Conservation (phyloP, 2,113 vertebrate genomes). For the Tragelaphus scriptus region DNA sequence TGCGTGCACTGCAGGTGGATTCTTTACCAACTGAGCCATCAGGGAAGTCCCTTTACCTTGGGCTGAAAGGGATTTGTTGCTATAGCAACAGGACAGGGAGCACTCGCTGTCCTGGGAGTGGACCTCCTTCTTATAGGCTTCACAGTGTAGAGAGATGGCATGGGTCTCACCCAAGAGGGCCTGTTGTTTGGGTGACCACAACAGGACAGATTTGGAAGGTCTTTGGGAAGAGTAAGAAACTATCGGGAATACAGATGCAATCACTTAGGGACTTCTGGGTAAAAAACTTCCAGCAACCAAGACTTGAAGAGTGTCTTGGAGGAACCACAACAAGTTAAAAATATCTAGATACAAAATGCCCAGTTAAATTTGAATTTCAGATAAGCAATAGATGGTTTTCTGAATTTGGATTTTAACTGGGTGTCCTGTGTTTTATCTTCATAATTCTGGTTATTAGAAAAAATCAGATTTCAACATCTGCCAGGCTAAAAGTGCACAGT, state of each 20-base stretch:
- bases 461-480: not conserved
- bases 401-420: not conserved
- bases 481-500: not conserved
- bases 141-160: not conserved
- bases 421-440: not conserved
- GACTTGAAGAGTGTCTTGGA: not conserved
- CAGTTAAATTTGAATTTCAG: not conserved
- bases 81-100: not conserved
- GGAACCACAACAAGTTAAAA: not conserved
- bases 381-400: not conserved
- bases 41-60: not conserved
- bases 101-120: not conserved
- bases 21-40: not conserved
- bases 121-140: not conserved
- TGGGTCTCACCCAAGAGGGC: not conserved
- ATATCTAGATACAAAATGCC: not conserved
- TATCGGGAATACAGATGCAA: not conserved
- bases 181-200: not conserved
- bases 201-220: not conserved
- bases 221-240: not conserved
- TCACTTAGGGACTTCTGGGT: not conserved
- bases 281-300: not conserved
- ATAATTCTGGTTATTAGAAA: not conserved
- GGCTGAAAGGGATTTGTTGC: not conserved
- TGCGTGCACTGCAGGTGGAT: rapidly evolving